Base-by-base conservation (phyloP, 2,113 vertebrate species). In the Chaetodon auriga region DNA sequence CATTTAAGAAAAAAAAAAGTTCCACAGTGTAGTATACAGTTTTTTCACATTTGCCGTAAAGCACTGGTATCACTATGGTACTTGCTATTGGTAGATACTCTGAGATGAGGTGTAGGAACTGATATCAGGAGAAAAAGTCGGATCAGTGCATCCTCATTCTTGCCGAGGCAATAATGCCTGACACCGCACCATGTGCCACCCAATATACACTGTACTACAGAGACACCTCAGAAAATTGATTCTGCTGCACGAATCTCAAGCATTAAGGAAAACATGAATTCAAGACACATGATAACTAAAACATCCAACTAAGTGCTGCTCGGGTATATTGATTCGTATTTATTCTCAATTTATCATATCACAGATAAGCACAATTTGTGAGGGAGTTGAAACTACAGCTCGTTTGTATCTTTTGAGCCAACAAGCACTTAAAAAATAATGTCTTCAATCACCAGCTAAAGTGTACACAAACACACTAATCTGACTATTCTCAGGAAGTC, bases 331-430 rank as follows among this genome's bases (percentile, higher is more conserved):
- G 48, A 78, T 51, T 62, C 19, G 23, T 41, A 58, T 75, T 15
- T 35, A 48, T 69, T 69, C 21, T 62, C 6, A 41, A 30, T 49
- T 25, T 63, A 46, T 55, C 25, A 73, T 60, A 48, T 69, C 21
- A 35, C 36, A 79, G 49, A 18, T 58, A 77, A 46, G 66, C 60
- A 54, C 11, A n/a, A 1, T 43, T 45, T 36, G 41, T 53, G 46
- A 53, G 25, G 6, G 61, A 74, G 21, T 60, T 54, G 19, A 65
- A 78, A 57, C 45, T 35, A 30, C 38, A 68, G 35, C 49, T 57
- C 19, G 25, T 72, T 46, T 41, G 4, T 21, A 18, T 60, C 55
- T 49, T 65, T 23, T 45, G 11, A 57, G n/a, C 23, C 46, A 78
- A 84, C 53, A 75, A 35, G 55, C 36, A 35, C 41, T 13, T 15